Conservation (phyloP, 2,888 invertebrate species). For the Dexiosoma caninum region DNA sequence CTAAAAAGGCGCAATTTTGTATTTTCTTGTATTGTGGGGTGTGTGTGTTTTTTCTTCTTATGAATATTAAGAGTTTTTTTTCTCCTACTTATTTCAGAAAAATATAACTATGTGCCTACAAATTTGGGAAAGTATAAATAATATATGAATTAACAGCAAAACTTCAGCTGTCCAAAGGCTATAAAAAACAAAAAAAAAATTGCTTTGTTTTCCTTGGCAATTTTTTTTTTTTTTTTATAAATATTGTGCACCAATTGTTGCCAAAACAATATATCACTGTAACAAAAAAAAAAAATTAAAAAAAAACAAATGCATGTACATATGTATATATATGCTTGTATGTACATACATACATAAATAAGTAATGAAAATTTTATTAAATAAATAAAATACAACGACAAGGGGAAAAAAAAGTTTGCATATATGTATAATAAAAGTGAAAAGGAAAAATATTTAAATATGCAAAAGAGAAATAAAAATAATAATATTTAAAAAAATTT, state of each 20-base stretch:
- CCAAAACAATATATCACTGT: slow-evolving; percentile 30
- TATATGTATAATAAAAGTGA: too few species aligned
- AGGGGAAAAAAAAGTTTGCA: slow-evolving; percentile 14
- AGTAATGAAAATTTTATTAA: not conserved
- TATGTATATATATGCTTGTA: too few species aligned
- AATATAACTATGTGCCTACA: not conserved
- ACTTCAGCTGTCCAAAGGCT: slow-evolving; percentile 9
- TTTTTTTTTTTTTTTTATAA: not conserved
- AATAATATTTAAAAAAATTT: not conserved
- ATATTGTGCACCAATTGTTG: slow-evolving; percentile 33
- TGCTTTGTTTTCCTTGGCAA: not conserved
- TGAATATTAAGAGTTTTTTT: not conserved
- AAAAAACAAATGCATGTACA: too few species aligned
- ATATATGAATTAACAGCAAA: slow-evolving; percentile 17
- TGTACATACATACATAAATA: too few species aligned
- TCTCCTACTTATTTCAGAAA: slow-evolving; percentile 1
- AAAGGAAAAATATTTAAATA: not conserved
- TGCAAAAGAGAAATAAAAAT: not conserved
- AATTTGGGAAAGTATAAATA: slow-evolving; percentile 15
- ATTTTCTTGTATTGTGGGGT: too few species aligned
- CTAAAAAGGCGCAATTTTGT: slow-evolving; percentile 38
- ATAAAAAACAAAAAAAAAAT: not conserved
- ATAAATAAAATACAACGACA: not conserved
- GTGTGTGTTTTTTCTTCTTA: not conserved
- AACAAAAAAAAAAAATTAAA: not conserved